Evolutionary conservation across 2,888 invertebrate genomes (phyloP).

Genomic region (Melieria omissa): DNA sequence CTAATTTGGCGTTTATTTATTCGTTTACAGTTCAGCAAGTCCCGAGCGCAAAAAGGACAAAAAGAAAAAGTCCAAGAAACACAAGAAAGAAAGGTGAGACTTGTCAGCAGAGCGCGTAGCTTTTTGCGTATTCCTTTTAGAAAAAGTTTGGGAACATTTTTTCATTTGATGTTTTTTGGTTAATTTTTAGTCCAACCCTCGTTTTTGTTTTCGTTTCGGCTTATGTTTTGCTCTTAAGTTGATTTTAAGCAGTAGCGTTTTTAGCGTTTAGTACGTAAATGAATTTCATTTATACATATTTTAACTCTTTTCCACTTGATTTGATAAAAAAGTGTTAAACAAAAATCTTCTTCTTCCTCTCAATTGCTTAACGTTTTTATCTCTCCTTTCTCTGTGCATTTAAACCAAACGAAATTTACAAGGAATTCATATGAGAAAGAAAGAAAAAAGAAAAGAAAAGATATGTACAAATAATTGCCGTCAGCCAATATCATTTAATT

Average conservation of each 20-base stretch:
- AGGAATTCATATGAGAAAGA: conserved; percentile 64
- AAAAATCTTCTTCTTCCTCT: conserved; percentile 54
- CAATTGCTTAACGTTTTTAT: conserved; percentile 64
- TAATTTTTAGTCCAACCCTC: conserved; percentile 26
- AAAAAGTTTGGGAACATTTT: conserved; percentile 36
- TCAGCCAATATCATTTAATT: neutral
- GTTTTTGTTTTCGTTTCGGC: conserved; percentile 34
- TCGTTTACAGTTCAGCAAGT: conserved; percentile 72
- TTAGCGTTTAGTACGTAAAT: conserved; percentile 9
- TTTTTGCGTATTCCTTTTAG: conserved; percentile 42
- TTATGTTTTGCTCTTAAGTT: conserved; percentile 22
- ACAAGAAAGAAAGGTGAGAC: conserved; percentile 78
- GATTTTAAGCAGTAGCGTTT: conserved; percentile 29
- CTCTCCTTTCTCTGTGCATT: conserved; percentile 64
- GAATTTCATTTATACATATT: conserved; percentile 24
- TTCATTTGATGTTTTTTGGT: conserved; percentile 27
- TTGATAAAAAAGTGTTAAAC: conserved; percentile 49
- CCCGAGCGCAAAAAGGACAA: conserved; percentile 80
- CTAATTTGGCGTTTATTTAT: neutral
- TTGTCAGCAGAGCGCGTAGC: conserved; percentile 23
- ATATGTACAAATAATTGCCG: conserved; percentile 54
- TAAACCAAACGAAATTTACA: conserved; percentile 41
- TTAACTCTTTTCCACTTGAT: conserved; percentile 37
- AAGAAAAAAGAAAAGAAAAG: conserved; percentile 63
- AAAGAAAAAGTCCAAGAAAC: conserved; percentile 83